phyloP scores from a whole-genome alignment of 2,888 invertebrate genomes.

The Drosophila affinis region DNA sequence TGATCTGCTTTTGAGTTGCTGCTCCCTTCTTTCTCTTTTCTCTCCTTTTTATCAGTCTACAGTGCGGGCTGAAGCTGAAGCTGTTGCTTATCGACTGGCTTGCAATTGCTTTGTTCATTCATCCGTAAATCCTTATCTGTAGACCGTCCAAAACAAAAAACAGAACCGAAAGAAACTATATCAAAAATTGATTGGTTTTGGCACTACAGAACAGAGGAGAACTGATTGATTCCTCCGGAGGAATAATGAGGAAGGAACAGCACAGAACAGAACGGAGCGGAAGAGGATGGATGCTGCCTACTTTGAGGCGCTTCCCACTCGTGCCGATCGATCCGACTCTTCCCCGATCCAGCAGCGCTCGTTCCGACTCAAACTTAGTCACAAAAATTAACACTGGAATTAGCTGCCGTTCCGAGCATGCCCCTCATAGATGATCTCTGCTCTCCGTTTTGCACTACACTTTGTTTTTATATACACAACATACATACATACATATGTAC shows the following conservation, averaged over 20 bases:
- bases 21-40: neutral
- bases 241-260: too few species aligned
- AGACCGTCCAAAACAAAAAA: constrained; percentile 14
- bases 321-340: neutral
- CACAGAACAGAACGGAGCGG: neutral
- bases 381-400: constrained; percentile 27
- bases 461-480: neutral
- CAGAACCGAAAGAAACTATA: neutral
- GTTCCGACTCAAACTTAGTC: constrained; percentile 25
- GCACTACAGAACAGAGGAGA: neutral
- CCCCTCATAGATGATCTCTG: constrained; percentile 25
- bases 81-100: constrained; percentile 19
- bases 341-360: neutral
- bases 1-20: neutral
- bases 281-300: constrained; percentile 9
- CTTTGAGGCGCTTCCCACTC: constrained; percentile 12
- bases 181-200: neutral
- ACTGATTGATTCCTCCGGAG: neutral
- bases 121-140: constrained; percentile 35
- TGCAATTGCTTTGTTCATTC: constrained; percentile 26
- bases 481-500: neutral
- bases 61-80: constrained; percentile 17
- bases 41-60: constrained; percentile 33
- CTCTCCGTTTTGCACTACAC: constrained; percentile 24
- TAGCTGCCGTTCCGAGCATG: constrained; percentile 10